Conservation (phyloP, 2,888 invertebrate genomes). For the Caenorhabditis drosophilae region DNA sequence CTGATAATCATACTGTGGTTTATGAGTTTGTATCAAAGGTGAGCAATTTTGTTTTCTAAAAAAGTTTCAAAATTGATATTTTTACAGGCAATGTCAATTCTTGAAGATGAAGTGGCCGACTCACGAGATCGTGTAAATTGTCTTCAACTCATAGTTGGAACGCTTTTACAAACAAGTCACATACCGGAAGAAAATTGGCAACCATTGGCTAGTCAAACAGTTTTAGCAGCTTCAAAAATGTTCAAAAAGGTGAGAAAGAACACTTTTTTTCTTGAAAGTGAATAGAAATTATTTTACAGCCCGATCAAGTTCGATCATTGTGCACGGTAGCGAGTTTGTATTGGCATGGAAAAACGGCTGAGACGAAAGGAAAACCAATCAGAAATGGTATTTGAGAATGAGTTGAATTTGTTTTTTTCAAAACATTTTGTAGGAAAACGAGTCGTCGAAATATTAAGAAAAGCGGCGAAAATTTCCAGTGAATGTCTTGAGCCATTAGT, state of each 20-base stretch:
- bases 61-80: no score
- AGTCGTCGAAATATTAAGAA: conserved; percentile 92
- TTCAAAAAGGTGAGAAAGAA: conserved; percentile 78
- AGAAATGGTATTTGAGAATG: conserved; percentile 75
- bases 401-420: background rate
- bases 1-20: conserved; percentile 92
- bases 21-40: conserved; percentile 86
- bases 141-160: conserved; percentile 43
- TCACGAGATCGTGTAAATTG: conserved; percentile 48
- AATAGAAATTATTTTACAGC: conserved; percentile 17
- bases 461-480: conserved; percentile 83
- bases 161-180: conserved; percentile 30
- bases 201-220: conserved; percentile 92
- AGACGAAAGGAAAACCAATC: conserved; percentile 71
- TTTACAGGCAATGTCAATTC: conserved; percentile 50
- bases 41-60: no score
- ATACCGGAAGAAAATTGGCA: conserved; percentile 87
- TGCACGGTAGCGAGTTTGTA: conserved; percentile 81
- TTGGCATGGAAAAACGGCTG: conserved; percentile 76
- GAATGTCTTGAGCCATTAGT: conserved; percentile 97
- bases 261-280: background rate
- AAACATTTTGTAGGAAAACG: conserved; percentile 75
- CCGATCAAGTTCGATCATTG: conserved; percentile 85
- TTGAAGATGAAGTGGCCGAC: conserved; percentile 54
- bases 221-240: conserved; percentile 90